Conservation (phyloP, 1,140 invertebrate species). For the Polyergus mexicanus region DNA sequence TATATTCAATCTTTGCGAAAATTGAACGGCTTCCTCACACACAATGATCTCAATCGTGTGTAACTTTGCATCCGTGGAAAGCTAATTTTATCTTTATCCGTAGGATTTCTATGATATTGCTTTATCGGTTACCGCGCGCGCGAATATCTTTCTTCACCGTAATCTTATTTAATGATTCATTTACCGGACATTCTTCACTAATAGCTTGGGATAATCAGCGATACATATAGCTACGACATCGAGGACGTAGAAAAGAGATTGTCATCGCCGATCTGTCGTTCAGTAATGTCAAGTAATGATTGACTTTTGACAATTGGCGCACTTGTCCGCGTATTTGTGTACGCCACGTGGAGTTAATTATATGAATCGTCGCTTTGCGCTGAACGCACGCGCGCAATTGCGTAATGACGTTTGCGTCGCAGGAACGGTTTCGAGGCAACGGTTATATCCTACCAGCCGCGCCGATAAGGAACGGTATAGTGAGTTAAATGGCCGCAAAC, state of each 20-base stretch:
- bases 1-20: neutral
- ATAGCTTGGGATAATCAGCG: neutral
- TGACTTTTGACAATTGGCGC: constrained; percentile 36
- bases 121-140: neutral
- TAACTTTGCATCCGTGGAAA: neutral
- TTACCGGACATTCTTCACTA: neutral
- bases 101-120: neutral
- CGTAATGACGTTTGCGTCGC: constrained; percentile 39
- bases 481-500: constrained; percentile 56
- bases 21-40: neutral
- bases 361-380: constrained; percentile 6
- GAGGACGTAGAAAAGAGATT: neutral
- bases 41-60: neutral
- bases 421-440: constrained; percentile 53
- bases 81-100: neutral
- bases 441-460: constrained; percentile 39
- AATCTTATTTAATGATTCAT: constrained; percentile 12
- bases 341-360: constrained; percentile 43
- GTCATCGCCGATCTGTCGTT: neutral
- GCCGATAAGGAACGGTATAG: constrained; percentile 62
- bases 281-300: constrained; percentile 14
- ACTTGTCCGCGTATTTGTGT: constrained; percentile 9
- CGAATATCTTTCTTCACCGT: neutral
- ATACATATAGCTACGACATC: neutral
- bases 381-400: constrained; percentile 26